Evolutionary conservation across 2,797 vertebrate species (phyloP).

Genomic region (Discoglossus pictus): DNA sequence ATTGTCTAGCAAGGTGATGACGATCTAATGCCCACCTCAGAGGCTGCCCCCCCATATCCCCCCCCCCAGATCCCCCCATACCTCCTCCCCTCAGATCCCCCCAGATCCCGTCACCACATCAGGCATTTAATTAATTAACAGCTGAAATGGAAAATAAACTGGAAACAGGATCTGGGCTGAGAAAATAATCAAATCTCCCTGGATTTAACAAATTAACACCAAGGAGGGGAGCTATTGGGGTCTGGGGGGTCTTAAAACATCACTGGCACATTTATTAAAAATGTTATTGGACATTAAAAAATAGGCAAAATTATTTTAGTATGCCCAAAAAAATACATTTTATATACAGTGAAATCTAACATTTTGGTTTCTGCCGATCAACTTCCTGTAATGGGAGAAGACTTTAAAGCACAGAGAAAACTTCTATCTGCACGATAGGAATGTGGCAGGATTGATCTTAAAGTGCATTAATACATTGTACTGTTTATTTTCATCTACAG

Average conservation of each 20-base stretch:
- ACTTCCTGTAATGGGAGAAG: too few species aligned
- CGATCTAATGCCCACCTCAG: slow-evolving; percentile 67
- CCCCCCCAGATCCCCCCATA: slow-evolving; percentile 14
- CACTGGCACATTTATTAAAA: too few species aligned
- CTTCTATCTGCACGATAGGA: too few species aligned
- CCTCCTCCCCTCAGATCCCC: slow-evolving; percentile 3
- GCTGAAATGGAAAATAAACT: slow-evolving; percentile 67
- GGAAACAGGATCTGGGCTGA: slow-evolving; percentile 58
- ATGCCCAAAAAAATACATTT: too few species aligned
- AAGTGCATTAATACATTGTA: too few species aligned
- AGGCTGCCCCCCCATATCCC: slow-evolving; percentile 16
- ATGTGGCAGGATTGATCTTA: too few species aligned
- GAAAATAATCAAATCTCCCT: slow-evolving; percentile 72
- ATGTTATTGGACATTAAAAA: too few species aligned
- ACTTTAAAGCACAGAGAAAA: too few species aligned
- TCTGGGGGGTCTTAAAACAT: too few species aligned
- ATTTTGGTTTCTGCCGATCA: not conserved
- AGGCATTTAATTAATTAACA: slow-evolving; percentile 81
- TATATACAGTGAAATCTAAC: too few species aligned
- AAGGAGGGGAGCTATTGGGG: slow-evolving; percentile 49
- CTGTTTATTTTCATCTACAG: too few species aligned
- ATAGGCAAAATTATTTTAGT: too few species aligned
- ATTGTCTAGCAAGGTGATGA: slow-evolving; percentile 61
- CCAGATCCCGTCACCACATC: slow-evolving; percentile 65
- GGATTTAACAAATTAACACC: slow-evolving; percentile 79